phyloP scores from a whole-genome alignment of 2,797 vertebrate species.

The Botia kubotai region DNA sequence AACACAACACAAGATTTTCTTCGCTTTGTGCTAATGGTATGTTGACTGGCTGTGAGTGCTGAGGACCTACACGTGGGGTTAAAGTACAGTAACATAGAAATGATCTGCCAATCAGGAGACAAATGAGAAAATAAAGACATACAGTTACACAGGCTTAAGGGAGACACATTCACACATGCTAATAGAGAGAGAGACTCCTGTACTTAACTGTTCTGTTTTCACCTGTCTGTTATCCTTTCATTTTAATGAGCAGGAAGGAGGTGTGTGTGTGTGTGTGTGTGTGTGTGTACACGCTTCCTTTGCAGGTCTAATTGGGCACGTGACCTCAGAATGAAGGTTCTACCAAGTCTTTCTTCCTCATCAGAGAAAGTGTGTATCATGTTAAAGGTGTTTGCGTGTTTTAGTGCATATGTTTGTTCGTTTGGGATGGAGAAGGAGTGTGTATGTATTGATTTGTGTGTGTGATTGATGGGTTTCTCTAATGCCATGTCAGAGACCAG shows the following conservation, averaged over 20 bases:
- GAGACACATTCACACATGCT: slow-evolving; percentile 6
- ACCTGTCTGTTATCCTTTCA: slow-evolving; percentile 67
- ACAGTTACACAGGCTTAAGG: not conserved
- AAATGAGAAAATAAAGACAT: slow-evolving; percentile 19
- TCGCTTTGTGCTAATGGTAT: not conserved
- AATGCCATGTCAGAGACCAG: slow-evolving; percentile 3
- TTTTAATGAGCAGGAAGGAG: slow-evolving; percentile 69
- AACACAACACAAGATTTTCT: not conserved
- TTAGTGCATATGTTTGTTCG: not conserved
- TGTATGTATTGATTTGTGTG: slow-evolving; percentile 43
- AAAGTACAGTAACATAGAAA: not conserved
- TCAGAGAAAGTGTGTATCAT: not conserved
- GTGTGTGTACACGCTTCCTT: slow-evolving; percentile 58
- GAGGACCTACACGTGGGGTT: not conserved
- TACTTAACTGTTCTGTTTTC: slow-evolving; percentile 67
- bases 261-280: not conserved
- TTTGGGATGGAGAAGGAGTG: slow-evolving; percentile 33
- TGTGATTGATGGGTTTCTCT: slow-evolving; percentile 44
- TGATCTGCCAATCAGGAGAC: slow-evolving; percentile 13
- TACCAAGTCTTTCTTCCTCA: slow-evolving; percentile 10
- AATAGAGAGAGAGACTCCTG: slow-evolving; percentile 60
- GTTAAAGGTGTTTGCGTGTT: slow-evolving; percentile 16
- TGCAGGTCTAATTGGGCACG: slow-evolving; percentile 65
- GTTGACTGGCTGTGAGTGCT: not conserved
- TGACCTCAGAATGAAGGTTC: slow-evolving; percentile 46